Evolutionary conservation across 2,797 vertebrate genomes (phyloP).

Genomic region (Eptatretus atami): DNA sequence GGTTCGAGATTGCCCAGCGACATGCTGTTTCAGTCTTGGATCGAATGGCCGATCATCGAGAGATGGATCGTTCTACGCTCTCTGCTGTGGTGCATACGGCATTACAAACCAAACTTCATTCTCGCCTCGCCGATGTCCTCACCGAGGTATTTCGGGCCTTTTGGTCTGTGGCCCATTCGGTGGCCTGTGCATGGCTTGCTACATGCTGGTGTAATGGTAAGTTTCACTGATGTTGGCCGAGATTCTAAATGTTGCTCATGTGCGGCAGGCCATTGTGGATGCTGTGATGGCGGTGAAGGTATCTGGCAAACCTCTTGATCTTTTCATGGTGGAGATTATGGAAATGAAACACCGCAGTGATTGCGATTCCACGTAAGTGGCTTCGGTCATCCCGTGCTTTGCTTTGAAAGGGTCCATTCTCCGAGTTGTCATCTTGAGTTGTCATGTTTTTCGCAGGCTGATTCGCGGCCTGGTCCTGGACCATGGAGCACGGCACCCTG

Average conservation of each 20-base stretch:
- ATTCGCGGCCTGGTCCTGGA: constrained; percentile 75
- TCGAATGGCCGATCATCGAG: constrained; percentile 34
- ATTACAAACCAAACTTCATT: constrained; percentile 64
- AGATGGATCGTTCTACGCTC: constrained; percentile 57
- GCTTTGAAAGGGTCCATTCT: no score
- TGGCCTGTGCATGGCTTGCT: not conserved
- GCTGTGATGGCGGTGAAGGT: constrained; percentile 47
- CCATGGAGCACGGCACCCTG: constrained; percentile 72
- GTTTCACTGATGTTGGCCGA: not conserved
- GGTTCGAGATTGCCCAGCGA: constrained; percentile 70
- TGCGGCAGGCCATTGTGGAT: constrained; percentile 56
- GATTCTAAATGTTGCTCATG: not conserved
- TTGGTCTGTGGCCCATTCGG: no score
- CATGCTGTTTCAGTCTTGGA: constrained; percentile 53
- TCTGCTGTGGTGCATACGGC: constrained; percentile 60
- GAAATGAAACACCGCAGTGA: constrained; percentile 97
- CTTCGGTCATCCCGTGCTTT: not conserved
- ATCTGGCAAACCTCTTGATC: constrained; percentile 47
- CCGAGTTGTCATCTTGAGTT: not conserved
- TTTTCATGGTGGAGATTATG: constrained; percentile 96
- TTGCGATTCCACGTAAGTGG: constrained; percentile 52
- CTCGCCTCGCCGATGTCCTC: constrained; percentile 55
- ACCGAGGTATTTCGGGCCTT: constrained; percentile 34
- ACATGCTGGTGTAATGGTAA: not conserved
- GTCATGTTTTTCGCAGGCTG: constrained; percentile 19